Base-by-base conservation (phyloP, 2,888 invertebrate genomes). In the Phortica magna region DNA sequence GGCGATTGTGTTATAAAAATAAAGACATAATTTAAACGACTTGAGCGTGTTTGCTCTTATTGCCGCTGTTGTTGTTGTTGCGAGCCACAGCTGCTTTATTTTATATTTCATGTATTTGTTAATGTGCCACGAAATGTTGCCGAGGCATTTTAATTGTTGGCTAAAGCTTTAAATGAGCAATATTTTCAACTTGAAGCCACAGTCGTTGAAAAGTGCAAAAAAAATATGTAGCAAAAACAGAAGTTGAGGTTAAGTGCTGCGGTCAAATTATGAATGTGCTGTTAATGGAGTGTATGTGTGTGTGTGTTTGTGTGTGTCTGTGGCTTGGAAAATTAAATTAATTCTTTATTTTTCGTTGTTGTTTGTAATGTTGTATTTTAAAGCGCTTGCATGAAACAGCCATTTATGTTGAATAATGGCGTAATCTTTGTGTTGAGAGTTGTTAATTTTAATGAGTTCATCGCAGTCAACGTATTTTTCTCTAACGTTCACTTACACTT, bases 241-340 rank as follows among this genome's bases (percentile, higher is more conserved):
- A 64, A 48, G 14, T 48, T 48, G 9, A 22, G 48, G 22, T 71
- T 71, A 71, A 53, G 31, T 48, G 71, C 82, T 80, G 80, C 82
- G 80, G 64, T 64, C 39, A 19, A 22, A 64, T 64, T 64, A 31
- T 64, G 39, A 64, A 64, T 64, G 31, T 64, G 10, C 64, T 64
- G 31, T 31, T 64, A 64, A 64, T 64, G 64, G 31, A 64, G 64
- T 64, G 64, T 19, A 31, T 64, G 31, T 39, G 39, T 64, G 39
- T 64, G 22, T 14, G 64, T 64, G 64, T 39, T 31, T 39, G 2
- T 12, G 39, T 61, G 64, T 19, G 64, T 14, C 7, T 48, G 48
- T 48, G 48, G 48, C 10, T 14, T 12, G 9, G 14, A 48, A 48
- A 48, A 48, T 14, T 0, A 48, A 48, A 48, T 48, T 48, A 48